phyloP scores from a whole-genome alignment of 2,797 vertebrate species.

The Megaceryle alcyon region DNA sequence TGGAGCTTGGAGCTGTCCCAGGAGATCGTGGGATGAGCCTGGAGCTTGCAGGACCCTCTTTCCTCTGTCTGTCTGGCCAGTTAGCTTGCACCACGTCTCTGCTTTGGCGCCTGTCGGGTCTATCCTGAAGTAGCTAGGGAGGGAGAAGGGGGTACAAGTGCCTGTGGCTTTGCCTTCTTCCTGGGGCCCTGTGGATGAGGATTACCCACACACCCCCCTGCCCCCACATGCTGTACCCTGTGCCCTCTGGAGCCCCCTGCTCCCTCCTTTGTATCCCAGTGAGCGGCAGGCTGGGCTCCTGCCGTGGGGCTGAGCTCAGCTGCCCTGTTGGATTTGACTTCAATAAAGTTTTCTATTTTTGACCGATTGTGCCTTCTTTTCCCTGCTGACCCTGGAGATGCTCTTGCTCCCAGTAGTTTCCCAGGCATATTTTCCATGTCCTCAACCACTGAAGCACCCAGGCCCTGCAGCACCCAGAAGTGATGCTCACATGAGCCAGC shows the following conservation, averaged over 20 bases:
- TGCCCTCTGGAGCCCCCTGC: neutral
- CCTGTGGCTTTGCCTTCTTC: slow-evolving; percentile 35
- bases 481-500: rapidly evolving
- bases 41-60: slow-evolving; percentile 24
- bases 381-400: slow-evolving; percentile 44
- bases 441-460: neutral
- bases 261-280: slow-evolving; percentile 7
- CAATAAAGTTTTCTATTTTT: slow-evolving; percentile 85
- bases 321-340: slow-evolving; percentile 60
- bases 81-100: slow-evolving; percentile 30
- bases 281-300: slow-evolving; percentile 58
- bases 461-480: neutral
- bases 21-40: neutral
- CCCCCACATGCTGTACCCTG: neutral
- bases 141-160: neutral
- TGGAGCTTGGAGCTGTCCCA: slow-evolving; percentile 38
- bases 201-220: neutral
- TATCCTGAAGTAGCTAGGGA: slow-evolving; percentile 30
- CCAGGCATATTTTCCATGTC: neutral
- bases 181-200: neutral
- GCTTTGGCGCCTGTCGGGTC: slow-evolving; percentile 48
- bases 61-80: neutral
- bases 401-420: neutral
- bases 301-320: slow-evolving; percentile 41
- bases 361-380: slow-evolving; percentile 77